phyloP scores from a whole-genome alignment of 2,797 vertebrate genomes.

The Aphelocoma californica region DNA sequence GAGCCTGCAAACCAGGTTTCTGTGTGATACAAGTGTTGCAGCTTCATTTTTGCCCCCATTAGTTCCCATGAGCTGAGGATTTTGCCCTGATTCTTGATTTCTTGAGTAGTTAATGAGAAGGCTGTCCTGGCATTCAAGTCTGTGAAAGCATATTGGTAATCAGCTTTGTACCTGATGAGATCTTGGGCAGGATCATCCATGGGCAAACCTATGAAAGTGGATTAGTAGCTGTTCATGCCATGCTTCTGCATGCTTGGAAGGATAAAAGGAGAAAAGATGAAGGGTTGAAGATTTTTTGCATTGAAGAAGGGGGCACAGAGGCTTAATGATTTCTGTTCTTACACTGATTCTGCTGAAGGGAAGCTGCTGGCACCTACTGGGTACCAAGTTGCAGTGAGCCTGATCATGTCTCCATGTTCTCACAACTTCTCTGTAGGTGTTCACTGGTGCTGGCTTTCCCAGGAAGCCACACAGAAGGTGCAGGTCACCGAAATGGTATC shows the following conservation, averaged over 20 bases:
- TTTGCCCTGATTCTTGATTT: not conserved
- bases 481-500: not conserved
- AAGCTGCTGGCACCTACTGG: not conserved
- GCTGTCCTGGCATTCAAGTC: not conserved
- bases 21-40: not conserved
- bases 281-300: not conserved
- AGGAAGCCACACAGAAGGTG: not conserved
- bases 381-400: not conserved
- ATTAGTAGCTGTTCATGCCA: not conserved
- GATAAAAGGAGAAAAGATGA: not conserved
- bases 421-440: not conserved
- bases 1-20: not conserved
- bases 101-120: not conserved
- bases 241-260: not conserved
- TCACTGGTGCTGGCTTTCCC: not conserved
- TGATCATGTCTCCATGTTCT: not conserved
- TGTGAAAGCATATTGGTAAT: not conserved
- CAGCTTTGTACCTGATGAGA: not conserved
- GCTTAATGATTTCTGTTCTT: not conserved
- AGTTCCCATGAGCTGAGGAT: not conserved
- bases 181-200: not conserved
- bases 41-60: not conserved
- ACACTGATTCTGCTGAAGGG: not conserved
- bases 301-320: fast-evolving
- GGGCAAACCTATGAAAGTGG: not conserved